These are phyloP conservation scores for Euphydryas editha DNA, from an alignment of 2,888 invertebrate genomes.

Conservation along the genomic window DNA sequence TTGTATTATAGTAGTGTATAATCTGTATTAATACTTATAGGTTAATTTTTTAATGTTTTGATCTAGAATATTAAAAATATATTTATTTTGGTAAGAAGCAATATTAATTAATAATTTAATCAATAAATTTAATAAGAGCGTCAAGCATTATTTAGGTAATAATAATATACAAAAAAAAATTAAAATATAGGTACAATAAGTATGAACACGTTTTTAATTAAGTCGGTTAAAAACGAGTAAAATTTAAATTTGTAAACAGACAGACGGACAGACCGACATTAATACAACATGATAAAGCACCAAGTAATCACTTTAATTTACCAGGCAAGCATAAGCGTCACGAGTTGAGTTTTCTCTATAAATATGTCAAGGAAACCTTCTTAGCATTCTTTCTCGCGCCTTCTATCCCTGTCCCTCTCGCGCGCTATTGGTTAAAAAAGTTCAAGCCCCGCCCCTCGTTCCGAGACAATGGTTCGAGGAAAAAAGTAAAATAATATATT, in stretches of 20 bases:
- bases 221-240: not conserved
- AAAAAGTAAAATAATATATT: conserved; percentile 42
- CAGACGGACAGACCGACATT: not conserved
- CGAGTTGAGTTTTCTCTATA: conserved; percentile 40
- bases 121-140: no score
- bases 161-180: no score
- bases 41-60: no score
- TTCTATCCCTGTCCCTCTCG: conserved; percentile 49
- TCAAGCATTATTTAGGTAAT: no score
- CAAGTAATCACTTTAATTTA: conserved; percentile 48
- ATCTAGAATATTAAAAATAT: no score
- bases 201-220: not conserved
- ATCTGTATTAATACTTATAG: no score
- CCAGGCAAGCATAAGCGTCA: conserved; percentile 39
- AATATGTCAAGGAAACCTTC: conserved; percentile 54
- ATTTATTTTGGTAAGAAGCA: no score
- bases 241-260: not conserved
- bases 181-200: not conserved
- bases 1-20: no score
- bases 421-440: conserved; percentile 61
- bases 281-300: conserved; percentile 36
- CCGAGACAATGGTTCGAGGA: conserved; percentile 57
- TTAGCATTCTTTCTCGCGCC: conserved; percentile 47
- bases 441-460: conserved; percentile 60
- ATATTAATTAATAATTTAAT: no score